Evolutionary conservation across 2,113 vertebrate species (phyloP).

Genomic region (Tor tambroides): DNA sequence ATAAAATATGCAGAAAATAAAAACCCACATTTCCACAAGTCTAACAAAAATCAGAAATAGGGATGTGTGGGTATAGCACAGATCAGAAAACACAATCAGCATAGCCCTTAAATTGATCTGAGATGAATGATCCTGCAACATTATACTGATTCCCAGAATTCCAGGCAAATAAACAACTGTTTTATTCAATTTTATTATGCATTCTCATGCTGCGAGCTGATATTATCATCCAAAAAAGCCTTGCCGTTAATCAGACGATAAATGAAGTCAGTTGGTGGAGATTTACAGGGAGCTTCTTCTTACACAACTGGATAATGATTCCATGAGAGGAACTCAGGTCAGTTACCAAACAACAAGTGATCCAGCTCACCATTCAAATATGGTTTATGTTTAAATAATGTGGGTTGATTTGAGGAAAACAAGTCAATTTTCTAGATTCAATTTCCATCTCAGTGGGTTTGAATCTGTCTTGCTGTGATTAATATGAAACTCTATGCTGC

Average conservation of each 20-base stretch:
- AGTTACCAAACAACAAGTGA: slow-evolving; percentile 7
- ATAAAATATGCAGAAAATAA: background rate
- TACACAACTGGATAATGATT: background rate
- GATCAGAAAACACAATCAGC: background rate
- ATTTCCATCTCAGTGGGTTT: slow-evolving; percentile 23
- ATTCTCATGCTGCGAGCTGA: background rate
- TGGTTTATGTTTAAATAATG: slow-evolving; percentile 27
- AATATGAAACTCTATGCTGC: slow-evolving; percentile 10
- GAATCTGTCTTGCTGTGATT: slow-evolving; percentile 29
- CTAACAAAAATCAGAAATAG: background rate
- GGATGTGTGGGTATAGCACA: background rate
- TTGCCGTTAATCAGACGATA: background rate
- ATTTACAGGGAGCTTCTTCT: background rate
- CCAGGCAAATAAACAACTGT: background rate
- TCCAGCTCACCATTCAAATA: slow-evolving; percentile 4
- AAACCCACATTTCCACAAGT: background rate
- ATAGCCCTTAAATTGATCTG: background rate
- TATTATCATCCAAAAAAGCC: background rate
- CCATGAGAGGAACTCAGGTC: background rate
- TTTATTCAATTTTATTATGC: background rate
- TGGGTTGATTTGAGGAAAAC: slow-evolving; percentile 7
- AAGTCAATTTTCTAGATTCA: slow-evolving; percentile 7
- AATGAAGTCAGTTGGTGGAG: background rate
- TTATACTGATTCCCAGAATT: background rate
- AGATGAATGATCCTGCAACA: background rate